Conservation (phyloP, 2,888 invertebrate species). For the Kuschelorhynchus macadamiae region DNA sequence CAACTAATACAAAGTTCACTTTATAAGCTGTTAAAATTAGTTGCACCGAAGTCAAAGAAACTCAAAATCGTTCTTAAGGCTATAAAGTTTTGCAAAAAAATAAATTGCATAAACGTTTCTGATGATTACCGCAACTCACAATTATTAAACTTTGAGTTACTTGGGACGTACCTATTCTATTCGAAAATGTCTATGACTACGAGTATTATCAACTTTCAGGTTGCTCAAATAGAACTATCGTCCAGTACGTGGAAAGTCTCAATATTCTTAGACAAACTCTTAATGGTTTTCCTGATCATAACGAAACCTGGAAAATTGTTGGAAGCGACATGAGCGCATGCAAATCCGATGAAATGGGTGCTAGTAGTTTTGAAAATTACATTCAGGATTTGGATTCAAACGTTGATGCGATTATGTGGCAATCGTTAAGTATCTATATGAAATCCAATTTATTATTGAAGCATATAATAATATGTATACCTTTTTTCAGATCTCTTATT, state of each 20-base stretch:
- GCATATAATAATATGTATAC: too few relatives aligned
- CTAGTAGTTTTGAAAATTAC: slow-evolving; percentile 51
- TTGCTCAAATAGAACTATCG: slow-evolving; percentile 71
- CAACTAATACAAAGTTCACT: too few relatives aligned
- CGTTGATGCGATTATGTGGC: slow-evolving; percentile 72
- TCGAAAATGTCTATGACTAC: too few relatives aligned
- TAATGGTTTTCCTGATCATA: slow-evolving; percentile 74
- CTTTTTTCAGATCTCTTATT: slow-evolving; percentile 40
- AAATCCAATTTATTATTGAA: neutral
- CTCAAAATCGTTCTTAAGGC: too few relatives aligned
- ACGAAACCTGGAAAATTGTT: slow-evolving; percentile 73
- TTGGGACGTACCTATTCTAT: too few relatives aligned
- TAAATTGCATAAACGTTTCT: too few relatives aligned
- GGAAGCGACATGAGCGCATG: slow-evolving; percentile 75
- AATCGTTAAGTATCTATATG: slow-evolving; percentile 73
- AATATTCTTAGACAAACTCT: slow-evolving; percentile 77
- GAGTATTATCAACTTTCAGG: too few relatives aligned
- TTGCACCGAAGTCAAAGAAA: too few relatives aligned
- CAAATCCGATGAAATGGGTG: slow-evolving; percentile 71
- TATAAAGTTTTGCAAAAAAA: too few relatives aligned
- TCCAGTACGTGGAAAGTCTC: slow-evolving; percentile 75
- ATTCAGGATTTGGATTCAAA: slow-evolving; percentile 34
- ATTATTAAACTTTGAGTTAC: too few relatives aligned
- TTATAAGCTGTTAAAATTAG: too few relatives aligned
- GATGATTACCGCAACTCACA: too few relatives aligned